Percentiles rank a stretch among this genome's conserved stretches.
phyloP scores from a whole-genome alignment of 2,797 vertebrate species.

The Mormyrops boulengeri region DNA sequence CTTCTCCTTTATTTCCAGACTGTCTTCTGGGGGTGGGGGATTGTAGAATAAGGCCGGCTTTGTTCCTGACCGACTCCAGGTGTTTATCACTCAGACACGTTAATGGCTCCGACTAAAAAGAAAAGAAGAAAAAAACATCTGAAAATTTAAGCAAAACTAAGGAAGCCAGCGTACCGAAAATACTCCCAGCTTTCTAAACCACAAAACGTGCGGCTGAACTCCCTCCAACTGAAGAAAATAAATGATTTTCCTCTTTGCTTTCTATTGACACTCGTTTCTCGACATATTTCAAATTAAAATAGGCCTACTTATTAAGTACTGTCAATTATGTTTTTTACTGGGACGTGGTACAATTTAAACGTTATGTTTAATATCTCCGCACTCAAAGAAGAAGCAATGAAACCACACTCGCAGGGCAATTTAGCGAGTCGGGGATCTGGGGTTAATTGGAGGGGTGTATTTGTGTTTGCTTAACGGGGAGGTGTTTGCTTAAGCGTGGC shows the following conservation, averaged over 20 bases:
- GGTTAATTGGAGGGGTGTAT: slow-evolving; percentile 19
- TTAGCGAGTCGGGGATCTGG: background rate
- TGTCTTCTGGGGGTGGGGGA: slow-evolving; percentile 45
- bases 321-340: background rate
- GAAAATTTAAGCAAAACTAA: slow-evolving; percentile 32
- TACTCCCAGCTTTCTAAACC: slow-evolving; percentile 17
- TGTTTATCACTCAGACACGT: slow-evolving; percentile 67
- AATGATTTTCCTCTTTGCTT: background rate
- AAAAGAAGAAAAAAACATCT: slow-evolving; percentile 26
- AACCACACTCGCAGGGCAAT: slow-evolving; percentile 8
- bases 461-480: slow-evolving; percentile 12
- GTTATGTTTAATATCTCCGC: slow-evolving; percentile 3
- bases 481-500: slow-evolving; percentile 19
- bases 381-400: background rate
- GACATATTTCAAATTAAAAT: background rate
- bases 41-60: slow-evolving; percentile 66
- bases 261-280: background rate
- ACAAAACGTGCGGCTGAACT: background rate
- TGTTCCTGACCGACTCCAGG: slow-evolving; percentile 75
- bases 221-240: background rate
- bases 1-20: slow-evolving; percentile 61
- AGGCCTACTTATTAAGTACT: background rate
- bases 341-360: background rate
- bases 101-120: slow-evolving; percentile 62
- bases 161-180: slow-evolving; percentile 12